Conservation (phyloP, 2,113 vertebrate species). For the Toxotes chatareus region DNA sequence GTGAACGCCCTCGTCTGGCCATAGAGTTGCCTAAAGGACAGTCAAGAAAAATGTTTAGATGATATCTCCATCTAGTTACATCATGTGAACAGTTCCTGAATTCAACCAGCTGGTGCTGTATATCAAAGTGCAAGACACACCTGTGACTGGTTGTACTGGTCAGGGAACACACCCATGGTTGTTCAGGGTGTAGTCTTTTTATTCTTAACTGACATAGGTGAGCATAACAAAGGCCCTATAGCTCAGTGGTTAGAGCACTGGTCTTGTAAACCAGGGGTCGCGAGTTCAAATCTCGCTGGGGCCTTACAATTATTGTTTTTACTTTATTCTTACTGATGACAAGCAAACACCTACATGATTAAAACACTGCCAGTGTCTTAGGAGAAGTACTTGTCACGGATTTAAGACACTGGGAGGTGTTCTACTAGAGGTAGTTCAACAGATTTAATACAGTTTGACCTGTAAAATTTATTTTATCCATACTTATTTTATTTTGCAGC, state of each 20-base stretch:
- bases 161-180: not conserved
- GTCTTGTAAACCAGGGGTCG: conserved; percentile 68
- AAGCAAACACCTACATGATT: not conserved
- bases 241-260: conserved; percentile 79
- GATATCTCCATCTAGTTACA: not conserved
- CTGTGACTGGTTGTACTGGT: conserved; percentile 17
- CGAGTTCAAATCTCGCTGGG: conserved; percentile 61
- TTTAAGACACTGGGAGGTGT: not conserved
- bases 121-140: not conserved
- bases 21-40: conserved; percentile 73
- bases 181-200: not conserved
- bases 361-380: not conserved
- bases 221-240: conserved; percentile 20
- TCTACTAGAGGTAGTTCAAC: not conserved
- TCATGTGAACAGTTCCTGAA: not conserved
- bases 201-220: fast-evolving
- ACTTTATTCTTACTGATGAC: fast-evolving
- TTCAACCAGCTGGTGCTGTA: not conserved
- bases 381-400: too few species aligned
- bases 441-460: not conserved
- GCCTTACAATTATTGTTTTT: not conserved
- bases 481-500: not conserved
- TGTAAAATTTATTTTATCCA: not conserved
- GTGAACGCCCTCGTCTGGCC: conserved; percentile 71
- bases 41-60: not conserved